phyloP scores from a whole-genome alignment of 2,888 invertebrate genomes.

The Lypha dubia region DNA sequence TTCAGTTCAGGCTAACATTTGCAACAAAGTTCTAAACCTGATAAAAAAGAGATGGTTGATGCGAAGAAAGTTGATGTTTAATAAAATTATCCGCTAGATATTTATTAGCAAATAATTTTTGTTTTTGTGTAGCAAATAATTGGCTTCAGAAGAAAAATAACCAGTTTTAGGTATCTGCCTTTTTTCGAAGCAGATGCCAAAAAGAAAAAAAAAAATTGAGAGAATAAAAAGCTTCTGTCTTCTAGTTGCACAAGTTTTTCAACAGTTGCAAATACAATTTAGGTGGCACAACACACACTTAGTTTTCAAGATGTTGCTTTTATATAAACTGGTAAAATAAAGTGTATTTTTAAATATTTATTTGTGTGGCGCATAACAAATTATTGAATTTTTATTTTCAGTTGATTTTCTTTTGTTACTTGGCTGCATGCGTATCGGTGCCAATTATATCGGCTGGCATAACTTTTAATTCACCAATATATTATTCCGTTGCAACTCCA shows the following conservation, averaged over 20 bases:
- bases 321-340: constrained; percentile 56
- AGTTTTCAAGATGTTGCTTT: not conserved
- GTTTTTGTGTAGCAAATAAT: not conserved
- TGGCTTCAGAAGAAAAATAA: not conserved
- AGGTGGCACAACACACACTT: constrained; percentile 38
- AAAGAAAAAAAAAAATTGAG: not conserved
- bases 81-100: too few relatives aligned
- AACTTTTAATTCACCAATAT: constrained; percentile 62
- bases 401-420: constrained; percentile 48
- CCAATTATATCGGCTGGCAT: constrained; percentile 70
- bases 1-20: too few relatives aligned
- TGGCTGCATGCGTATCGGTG: constrained; percentile 18
- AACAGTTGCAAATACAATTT: constrained; percentile 51
- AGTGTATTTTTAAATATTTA: not conserved
- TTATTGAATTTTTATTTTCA: constrained; percentile 25
- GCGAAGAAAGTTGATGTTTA: too few relatives aligned
- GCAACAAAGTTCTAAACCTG: too few relatives aligned
- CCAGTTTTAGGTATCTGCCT: not conserved
- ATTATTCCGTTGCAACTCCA: constrained; percentile 35
- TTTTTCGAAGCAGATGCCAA: not conserved
- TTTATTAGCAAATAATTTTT: too few relatives aligned
- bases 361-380: not conserved
- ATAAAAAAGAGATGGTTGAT: too few relatives aligned
- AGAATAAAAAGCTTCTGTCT: constrained; percentile 33
- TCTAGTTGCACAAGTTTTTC: constrained; percentile 5